Percentiles rank a stretch among this genome's conserved stretches.
Conservation (phyloP, 2,888 invertebrate species). For the Polyommatus icarus region DNA sequence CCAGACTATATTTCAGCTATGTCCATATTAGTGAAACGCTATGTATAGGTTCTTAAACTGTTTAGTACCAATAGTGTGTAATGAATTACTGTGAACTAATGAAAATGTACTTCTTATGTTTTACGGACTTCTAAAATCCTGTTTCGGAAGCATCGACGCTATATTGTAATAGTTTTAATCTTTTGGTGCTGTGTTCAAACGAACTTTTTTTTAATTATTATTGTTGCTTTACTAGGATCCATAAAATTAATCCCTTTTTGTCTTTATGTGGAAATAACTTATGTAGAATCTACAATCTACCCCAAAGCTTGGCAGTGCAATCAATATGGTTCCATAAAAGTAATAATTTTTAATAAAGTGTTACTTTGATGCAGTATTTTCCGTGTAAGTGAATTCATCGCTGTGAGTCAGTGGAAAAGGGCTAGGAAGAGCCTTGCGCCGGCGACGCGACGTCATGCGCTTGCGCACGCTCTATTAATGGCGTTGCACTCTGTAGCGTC, state of each 20-base stretch:
- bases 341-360: constrained; percentile 5
- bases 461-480: constrained; percentile 46
- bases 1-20: background rate
- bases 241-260: no score
- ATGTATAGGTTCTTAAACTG: background rate
- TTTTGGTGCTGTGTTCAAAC: no score
- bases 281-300: no score
- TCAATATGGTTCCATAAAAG: background rate
- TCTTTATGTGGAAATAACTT: no score
- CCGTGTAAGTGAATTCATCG: background rate
- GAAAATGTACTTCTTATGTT: no score
- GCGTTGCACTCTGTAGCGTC: constrained; percentile 38
- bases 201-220: no score
- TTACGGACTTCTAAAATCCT: no score
- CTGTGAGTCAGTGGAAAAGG: constrained; percentile 47
- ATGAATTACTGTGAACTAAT: no score
- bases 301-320: background rate
- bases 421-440: constrained; percentile 52
- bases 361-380: background rate
- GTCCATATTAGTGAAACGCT: background rate
- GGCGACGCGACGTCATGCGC: constrained; percentile 39
- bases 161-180: no score
- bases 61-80: background rate
- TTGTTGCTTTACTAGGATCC: no score
- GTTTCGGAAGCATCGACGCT: no score